Conservation (phyloP, 2,888 invertebrate species). For the Salpingus planirostris region DNA sequence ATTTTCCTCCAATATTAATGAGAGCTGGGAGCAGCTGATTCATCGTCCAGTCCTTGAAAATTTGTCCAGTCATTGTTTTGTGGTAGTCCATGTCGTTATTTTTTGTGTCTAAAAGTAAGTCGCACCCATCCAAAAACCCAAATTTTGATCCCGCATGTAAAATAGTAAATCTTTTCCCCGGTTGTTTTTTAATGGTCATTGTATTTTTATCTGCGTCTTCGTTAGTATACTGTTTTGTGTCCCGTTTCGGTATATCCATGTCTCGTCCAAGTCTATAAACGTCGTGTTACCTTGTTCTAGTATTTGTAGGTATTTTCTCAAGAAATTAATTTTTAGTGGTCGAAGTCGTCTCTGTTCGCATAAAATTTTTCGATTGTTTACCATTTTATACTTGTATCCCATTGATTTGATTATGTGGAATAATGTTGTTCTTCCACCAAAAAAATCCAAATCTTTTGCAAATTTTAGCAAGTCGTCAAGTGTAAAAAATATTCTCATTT, state of each 20-base stretch:
- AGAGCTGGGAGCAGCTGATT: conserved; percentile 33
- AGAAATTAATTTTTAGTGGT: conserved; percentile 1
- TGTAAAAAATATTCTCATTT: neutral
- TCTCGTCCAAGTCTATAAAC: conserved; percentile 1
- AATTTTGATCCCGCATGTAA: conserved; percentile 3
- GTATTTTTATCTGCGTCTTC: conserved; percentile 1
- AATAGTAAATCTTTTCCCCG: conserved; percentile 5
- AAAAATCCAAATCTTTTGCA: neutral
- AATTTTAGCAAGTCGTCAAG: neutral
- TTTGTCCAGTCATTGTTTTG: conserved; percentile 41
- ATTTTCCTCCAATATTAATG: conserved; percentile 5
- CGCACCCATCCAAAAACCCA: conserved; percentile 2
- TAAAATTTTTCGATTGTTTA: conserved; percentile 2
- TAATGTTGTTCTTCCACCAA: neutral
- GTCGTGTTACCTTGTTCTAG: neutral
- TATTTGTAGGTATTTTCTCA: conserved; percentile 2
- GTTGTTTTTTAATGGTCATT: conserved; percentile 3
- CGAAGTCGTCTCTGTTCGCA: neutral
- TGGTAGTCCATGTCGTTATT: conserved; percentile 4
- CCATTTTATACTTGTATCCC: conserved; percentile 3
- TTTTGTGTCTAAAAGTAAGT: conserved; percentile 2
- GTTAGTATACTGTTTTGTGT: no score
- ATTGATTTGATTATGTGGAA: conserved; percentile 2
- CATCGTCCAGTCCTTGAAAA: conserved; percentile 43
- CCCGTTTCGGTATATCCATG: conserved; percentile 3